Evolutionary conservation across 2,113 vertebrate genomes (phyloP), one percentile per base, ranked within the genome.

Genomic region (Chionodraco myersi): DNA sequence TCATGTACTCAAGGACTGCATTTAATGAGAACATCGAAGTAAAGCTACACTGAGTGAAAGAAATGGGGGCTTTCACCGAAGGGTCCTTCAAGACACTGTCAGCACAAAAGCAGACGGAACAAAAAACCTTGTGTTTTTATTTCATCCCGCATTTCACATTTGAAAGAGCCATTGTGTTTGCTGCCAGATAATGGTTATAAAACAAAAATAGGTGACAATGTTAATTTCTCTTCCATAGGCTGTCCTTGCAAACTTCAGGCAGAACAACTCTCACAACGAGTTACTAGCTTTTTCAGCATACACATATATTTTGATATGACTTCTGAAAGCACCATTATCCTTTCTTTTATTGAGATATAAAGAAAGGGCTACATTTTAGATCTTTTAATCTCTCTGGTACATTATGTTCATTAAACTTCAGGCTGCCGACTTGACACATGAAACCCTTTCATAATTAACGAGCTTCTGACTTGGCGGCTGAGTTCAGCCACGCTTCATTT

Each of bases 391-490:
- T 21, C 67, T 10, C 26, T 1, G 51, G 30, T 10, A n/a, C 2
- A 23, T 26, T 26, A 14, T 51, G 44, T 47, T 36, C 45, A 53
- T n/a, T 56, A 5, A 49, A 60, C 51, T 36, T 58, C 16, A 51
- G 15, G 34, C 58, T 44, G 49, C 48, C 80, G 49, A 13, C 10
- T 56, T 41, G 36, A 41, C 26, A 66, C 26, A 26, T 16, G 49
- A 15, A 34, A 18, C 15, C 21, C 62, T 57, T 72, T 6, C 30
- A 73, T 62, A 56, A 61, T 61, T 72, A 11, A 13, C 30, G 30
- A 73, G 26, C 11, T 68, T 73, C 14, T 68, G 36, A 68, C 49
- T 56, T 57, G 6, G 48, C 60, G 11, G 10, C 13, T 77, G 9
- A 9, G 41, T n/a, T n/a, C n/a, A n/a, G n/a, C n/a, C n/a, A n/a